Percentiles rank a stretch among this genome's conserved stretches.
phyloP scores from a whole-genome alignment of 2,113 vertebrate genomes.

The Onychostruthus taczanowskii region DNA sequence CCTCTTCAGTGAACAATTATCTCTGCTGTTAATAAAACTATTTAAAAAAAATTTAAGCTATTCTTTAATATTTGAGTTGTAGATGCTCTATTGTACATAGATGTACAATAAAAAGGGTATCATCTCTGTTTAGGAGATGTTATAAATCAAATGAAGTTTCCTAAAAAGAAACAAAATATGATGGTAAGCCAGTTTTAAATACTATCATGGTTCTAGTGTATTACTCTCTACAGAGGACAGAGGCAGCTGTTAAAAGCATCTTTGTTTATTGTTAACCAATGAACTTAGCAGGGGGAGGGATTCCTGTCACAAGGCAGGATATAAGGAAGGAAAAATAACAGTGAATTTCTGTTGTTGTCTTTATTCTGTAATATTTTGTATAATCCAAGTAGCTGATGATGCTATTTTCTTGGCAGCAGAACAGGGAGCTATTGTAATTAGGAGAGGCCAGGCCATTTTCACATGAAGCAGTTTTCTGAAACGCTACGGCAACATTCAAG shows the following conservation, averaged over 20 bases:
- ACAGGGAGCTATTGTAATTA: constrained; percentile 3
- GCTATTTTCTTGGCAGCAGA: constrained; percentile 13
- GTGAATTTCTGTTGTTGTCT: background rate
- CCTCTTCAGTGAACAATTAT: background rate
- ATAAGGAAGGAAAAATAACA: constrained; percentile 20
- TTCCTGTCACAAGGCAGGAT: background rate
- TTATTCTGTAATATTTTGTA: constrained; percentile 13
- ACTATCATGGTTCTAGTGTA: background rate
- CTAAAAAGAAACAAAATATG: background rate
- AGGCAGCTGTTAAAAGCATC: background rate
- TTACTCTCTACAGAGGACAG: background rate
- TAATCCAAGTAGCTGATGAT: background rate
- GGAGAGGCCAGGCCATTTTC: background rate
- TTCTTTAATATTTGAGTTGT: background rate
- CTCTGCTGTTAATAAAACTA: background rate
- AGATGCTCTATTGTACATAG: accelerated
- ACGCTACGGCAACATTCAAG: background rate
- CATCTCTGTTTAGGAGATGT: background rate
- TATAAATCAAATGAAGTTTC: background rate
- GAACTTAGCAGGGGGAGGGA: background rate
- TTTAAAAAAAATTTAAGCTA: background rate
- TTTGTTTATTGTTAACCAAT: constrained; percentile 26
- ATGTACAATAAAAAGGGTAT: background rate
- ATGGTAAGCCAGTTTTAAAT: background rate
- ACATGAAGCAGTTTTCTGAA: constrained; percentile 6